Percentiles rank a stretch among this genome's conserved stretches.
Evolutionary conservation across 1,140 invertebrate species (phyloP).

Genomic region (Philopotamus ludificatus): DNA sequence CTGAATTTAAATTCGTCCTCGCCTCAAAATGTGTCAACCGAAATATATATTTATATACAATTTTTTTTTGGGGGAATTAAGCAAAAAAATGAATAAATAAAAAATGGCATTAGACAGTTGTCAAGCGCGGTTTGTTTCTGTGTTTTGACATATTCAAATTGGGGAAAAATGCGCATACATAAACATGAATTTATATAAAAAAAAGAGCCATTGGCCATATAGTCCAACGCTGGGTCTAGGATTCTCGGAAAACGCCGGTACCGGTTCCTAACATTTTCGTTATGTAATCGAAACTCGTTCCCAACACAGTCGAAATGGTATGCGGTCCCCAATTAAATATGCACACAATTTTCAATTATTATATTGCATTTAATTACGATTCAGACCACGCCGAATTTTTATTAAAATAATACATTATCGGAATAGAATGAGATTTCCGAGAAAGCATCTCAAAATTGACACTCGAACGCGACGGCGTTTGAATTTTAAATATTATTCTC

Average conservation of each 20-base stretch:
- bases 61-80: neutral
- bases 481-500: no score
- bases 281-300: slow-evolving; percentile 34
- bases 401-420: no score
- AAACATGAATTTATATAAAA: neutral
- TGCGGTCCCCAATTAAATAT: slow-evolving; percentile 32
- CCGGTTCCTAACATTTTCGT: slow-evolving; percentile 28
- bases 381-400: no score
- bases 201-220: neutral
- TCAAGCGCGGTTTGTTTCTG: no score
- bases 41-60: neutral
- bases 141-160: no score
- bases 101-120: no score
- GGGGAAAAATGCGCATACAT: neutral
- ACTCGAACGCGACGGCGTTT: no score
- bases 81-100: slow-evolving; percentile 14
- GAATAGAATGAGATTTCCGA: no score
- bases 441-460: no score
- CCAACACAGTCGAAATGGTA: slow-evolving; percentile 23
- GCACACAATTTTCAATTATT: no score
- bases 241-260: slow-evolving; percentile 29
- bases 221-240: neutral
- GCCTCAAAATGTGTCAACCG: no score
- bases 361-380: no score
- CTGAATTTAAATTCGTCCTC: slow-evolving; percentile 24